phyloP scores from a whole-genome alignment of 2,113 vertebrate species.

The Egretta garzetta region DNA sequence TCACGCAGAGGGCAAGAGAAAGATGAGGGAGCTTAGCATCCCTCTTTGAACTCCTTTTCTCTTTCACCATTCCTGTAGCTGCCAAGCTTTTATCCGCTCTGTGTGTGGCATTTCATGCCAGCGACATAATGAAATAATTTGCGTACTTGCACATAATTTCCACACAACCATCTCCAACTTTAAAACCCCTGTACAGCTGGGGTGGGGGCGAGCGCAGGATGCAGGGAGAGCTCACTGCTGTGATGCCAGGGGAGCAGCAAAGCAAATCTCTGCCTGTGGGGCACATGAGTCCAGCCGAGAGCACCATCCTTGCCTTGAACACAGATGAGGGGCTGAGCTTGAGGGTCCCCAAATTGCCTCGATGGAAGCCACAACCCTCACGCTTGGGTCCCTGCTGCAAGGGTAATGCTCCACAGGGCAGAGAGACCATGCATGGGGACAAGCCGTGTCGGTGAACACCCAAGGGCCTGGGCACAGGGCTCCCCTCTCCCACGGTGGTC shows the following conservation, averaged over 20 bases:
- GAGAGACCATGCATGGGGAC: neutral
- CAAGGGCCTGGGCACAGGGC: neutral
- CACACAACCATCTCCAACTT: neutral
- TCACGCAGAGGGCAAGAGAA: neutral
- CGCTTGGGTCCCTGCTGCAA: neutral
- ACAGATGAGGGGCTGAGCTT: neutral
- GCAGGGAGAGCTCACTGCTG: neutral
- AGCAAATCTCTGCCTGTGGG: neutral
- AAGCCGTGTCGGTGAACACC: rapidly evolving
- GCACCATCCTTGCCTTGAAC: neutral
- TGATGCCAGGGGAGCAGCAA: neutral
- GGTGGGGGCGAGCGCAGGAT: rapidly evolving
- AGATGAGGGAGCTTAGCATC: neutral
- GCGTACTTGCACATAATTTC: constrained; percentile 27
- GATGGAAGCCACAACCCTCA: neutral
- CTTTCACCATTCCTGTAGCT: neutral
- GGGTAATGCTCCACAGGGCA: rapidly evolving
- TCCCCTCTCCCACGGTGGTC: neutral
- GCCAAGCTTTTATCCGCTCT: constrained; percentile 1
- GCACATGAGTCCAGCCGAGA: rapidly evolving
- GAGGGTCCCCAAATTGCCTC: rapidly evolving
- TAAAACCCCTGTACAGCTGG: rapidly evolving
- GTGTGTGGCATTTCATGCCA: neutral
- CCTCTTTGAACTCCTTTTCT: neutral
- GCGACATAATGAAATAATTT: constrained; percentile 16